phyloP scores from a whole-genome alignment of 2,888 invertebrate genomes.

The Poecilus cupreus region DNA sequence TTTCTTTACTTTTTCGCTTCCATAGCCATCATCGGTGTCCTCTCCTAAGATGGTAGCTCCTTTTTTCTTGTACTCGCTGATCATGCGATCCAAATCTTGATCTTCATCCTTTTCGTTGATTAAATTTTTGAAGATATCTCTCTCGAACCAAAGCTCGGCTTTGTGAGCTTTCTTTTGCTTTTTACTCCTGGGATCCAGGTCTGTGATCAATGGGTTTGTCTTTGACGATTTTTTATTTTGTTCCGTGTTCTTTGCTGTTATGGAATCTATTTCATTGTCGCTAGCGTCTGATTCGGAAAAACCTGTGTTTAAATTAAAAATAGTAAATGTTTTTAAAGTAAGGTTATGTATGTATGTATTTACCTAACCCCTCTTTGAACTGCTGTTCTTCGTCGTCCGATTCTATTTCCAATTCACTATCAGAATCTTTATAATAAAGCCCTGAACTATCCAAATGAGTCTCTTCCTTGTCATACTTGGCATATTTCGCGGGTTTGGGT shows the following conservation, averaged over 20 bases:
- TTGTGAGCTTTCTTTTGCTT: constrained; percentile 84
- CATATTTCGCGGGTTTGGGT: constrained; percentile 78
- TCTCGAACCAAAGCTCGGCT: constrained; percentile 91
- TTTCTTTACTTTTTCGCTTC: constrained; percentile 61
- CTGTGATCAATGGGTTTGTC: constrained; percentile 84
- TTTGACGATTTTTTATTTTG: constrained; percentile 69
- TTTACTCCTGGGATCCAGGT: constrained; percentile 85
- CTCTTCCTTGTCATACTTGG: constrained; percentile 79
- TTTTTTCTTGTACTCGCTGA: constrained; percentile 82
- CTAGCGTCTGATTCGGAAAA: constrained; percentile 79
- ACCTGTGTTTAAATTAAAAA: constrained; percentile 72
- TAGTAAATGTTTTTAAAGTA: background rate
- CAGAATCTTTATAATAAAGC: constrained; percentile 80
- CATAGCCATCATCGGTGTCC: constrained; percentile 63
- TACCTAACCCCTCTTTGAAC: constrained; percentile 76
- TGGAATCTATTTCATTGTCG: constrained; percentile 62
- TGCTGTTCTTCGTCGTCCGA: constrained; percentile 74
- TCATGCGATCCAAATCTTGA: constrained; percentile 87
- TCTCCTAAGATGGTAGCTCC: constrained; percentile 75
- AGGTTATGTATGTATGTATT: too few relatives aligned
- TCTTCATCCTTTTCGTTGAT: constrained; percentile 91
- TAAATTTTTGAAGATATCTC: constrained; percentile 87
- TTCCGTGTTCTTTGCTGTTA: constrained; percentile 68
- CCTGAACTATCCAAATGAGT: constrained; percentile 83
- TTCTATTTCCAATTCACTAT: constrained; percentile 79